Evolutionary conservation across 2,113 vertebrate species (phyloP).

Genomic region (Brachyhypopomus occidentalis): DNA sequence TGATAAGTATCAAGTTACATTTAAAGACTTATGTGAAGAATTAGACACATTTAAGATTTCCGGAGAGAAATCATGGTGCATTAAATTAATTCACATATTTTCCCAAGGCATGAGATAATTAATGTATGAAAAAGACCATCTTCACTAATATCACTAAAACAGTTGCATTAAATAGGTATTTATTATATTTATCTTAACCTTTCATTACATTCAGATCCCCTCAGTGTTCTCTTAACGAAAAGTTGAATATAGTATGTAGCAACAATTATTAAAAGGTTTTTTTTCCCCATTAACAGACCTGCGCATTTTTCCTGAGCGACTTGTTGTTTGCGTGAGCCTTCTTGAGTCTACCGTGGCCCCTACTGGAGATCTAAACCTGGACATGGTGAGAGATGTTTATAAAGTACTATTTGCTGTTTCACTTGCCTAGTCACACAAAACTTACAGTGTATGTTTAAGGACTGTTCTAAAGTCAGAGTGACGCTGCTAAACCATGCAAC

Average conservation of each 20-base stretch:
- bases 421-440: not conserved
- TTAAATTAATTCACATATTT: too few relatives aligned
- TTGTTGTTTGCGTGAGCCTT: slow-evolving; percentile 85
- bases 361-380: slow-evolving; percentile 68
- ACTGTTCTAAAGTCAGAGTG: not conserved
- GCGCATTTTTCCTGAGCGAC: slow-evolving; percentile 87
- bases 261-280: slow-evolving; percentile 24
- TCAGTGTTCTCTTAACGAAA: too few relatives aligned
- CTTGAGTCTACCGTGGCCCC: slow-evolving; percentile 70
- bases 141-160: too few relatives aligned
- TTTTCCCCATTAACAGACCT: slow-evolving; percentile 75
- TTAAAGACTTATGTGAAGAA: not conserved
- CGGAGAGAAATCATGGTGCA: too few relatives aligned
- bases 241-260: too few relatives aligned
- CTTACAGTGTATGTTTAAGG: not conserved
- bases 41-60: too few relatives aligned
- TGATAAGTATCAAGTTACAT: slow-evolving; percentile 33
- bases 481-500: not conserved
- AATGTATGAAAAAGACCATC: too few relatives aligned
- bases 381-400: slow-evolving; percentile 79
- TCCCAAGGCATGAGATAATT: too few relatives aligned
- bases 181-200: too few relatives aligned
- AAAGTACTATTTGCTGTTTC: slow-evolving; percentile 49
- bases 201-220: too few relatives aligned
- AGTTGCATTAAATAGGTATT: too few relatives aligned